phyloP scores from a whole-genome alignment of 2,888 invertebrate genomes.

The Ptychoptera contaminata region DNA sequence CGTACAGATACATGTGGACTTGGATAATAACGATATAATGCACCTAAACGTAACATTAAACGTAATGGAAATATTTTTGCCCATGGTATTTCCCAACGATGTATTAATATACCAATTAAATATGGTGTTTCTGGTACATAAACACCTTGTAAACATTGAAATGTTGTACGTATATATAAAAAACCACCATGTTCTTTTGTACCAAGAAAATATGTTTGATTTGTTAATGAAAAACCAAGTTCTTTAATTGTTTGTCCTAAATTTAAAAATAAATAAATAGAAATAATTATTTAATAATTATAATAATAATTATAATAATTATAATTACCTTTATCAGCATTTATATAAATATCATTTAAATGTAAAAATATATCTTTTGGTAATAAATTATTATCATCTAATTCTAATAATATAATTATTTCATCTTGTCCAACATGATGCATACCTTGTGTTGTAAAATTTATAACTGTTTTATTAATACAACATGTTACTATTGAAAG shows the following conservation, averaged over 20 bases:
- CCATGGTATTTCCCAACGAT: conserved; percentile 40
- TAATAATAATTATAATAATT: too few relatives aligned
- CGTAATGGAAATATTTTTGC: conserved; percentile 64
- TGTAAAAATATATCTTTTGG: conserved; percentile 63
- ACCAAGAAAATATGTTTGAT: conserved; percentile 36
- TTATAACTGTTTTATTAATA: conserved; percentile 56
- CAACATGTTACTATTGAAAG: conserved; percentile 53
- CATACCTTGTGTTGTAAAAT: conserved; percentile 60
- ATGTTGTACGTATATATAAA: conserved; percentile 62
- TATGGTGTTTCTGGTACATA: conserved; percentile 56
- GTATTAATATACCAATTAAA: conserved; percentile 61
- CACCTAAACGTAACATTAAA: conserved; percentile 61
- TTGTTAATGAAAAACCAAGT: conserved; percentile 46
- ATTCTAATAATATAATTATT: conserved; percentile 56
- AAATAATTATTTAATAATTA: conserved; percentile 15
- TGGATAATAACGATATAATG: conserved; percentile 75
- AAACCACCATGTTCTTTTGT: conserved; percentile 66
- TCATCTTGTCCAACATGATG: conserved; percentile 72
- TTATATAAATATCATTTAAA: conserved; percentile 53
- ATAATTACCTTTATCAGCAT: conserved; percentile 47
- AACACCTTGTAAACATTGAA: conserved; percentile 66
- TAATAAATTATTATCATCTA: conserved; percentile 41
- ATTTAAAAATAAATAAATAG: conserved; percentile 26
- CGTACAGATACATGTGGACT: conserved; percentile 66
- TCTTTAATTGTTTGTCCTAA: conserved; percentile 56